Base-by-base conservation (phyloP, 2,888 invertebrate genomes). In the Junonia oenone region DNA sequence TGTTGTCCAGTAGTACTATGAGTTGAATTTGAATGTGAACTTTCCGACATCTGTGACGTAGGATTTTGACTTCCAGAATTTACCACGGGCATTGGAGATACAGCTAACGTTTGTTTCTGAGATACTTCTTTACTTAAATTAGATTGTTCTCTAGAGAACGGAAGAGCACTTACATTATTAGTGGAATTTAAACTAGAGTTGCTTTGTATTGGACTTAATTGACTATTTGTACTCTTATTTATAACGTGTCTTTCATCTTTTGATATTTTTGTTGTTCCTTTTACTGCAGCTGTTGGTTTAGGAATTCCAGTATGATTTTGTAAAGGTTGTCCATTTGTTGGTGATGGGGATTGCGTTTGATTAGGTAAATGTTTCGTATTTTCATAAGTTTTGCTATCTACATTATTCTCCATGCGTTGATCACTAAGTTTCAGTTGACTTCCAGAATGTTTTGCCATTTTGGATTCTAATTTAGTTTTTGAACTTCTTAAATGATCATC, bases 231-330 rank as follows among this genome's bases (percentile, higher is more conserved):
- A 90, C 78, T 91, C 86, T 91, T 91, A 86, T 78, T 82, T 84
- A 87, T 75, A 73, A 89, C 67, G 76, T 90, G 75, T 78, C 88
- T 79, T 72, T 91, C 78, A 73, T 93, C 93, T 78, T 91, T 90
- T 63, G 93, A 82, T 68, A 93, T 91, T 81, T 97, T 97, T 61
- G 94, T 94, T 19, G 96, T 97, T 62, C 97, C 97, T 89, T 97
- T 97, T 27, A 98, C 96, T 55, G 97, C 96, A 6, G 97, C 97
- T 40, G 97, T 97, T 1, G 97, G 97, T 79, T 97, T 97, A 0
- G 97, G 97, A 67, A 97, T 95, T 14, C 96, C 95, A 5, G 90
- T 90, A 40, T 81, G 81, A 68, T 86, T 88, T 55, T 74, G 85
- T 26, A 73, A 68, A 4, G 76, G 77, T 63, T 79, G 95, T 91